phyloP scores from a whole-genome alignment of 2,888 invertebrate genomes.

The Agonopterix arenella region DNA sequence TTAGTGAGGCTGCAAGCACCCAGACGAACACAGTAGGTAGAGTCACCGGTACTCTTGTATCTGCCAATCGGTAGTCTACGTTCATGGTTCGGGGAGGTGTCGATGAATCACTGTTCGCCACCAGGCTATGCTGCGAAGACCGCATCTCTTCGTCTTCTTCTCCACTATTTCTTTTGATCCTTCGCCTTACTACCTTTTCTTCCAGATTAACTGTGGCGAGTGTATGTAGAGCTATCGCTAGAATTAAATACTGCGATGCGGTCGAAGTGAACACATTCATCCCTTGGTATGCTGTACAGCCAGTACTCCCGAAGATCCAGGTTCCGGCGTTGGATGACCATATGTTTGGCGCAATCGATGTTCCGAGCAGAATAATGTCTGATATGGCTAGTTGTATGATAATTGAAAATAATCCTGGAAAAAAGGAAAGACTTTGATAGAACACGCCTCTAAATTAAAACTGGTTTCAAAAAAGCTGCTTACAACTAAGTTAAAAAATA shows the following conservation, averaged over 20 bases:
- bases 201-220: constrained; percentile 74
- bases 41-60: constrained; percentile 60
- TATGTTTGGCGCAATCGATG: constrained; percentile 67
- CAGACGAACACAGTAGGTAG: constrained; percentile 76
- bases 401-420: constrained; percentile 72
- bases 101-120: constrained; percentile 63
- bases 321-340: constrained; percentile 65
- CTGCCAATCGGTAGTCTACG: constrained; percentile 69
- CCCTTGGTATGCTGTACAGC: constrained; percentile 74
- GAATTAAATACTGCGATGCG: constrained; percentile 73
- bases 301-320: constrained; percentile 67
- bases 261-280: constrained; percentile 73
- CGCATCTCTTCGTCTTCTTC: constrained; percentile 63
- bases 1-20: constrained; percentile 75
- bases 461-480: not conserved
- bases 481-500: not conserved
- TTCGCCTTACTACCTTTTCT: constrained; percentile 48
- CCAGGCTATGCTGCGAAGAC: constrained; percentile 66
- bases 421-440: constrained; percentile 9
- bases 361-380: constrained; percentile 64
- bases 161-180: constrained; percentile 39
- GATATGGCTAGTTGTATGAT: constrained; percentile 72
- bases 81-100: constrained; percentile 71
- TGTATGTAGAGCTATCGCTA: constrained; percentile 75
- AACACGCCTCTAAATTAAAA: not conserved